phyloP scores from a whole-genome alignment of 2,888 invertebrate species.

The Dasypogon diadema region DNA sequence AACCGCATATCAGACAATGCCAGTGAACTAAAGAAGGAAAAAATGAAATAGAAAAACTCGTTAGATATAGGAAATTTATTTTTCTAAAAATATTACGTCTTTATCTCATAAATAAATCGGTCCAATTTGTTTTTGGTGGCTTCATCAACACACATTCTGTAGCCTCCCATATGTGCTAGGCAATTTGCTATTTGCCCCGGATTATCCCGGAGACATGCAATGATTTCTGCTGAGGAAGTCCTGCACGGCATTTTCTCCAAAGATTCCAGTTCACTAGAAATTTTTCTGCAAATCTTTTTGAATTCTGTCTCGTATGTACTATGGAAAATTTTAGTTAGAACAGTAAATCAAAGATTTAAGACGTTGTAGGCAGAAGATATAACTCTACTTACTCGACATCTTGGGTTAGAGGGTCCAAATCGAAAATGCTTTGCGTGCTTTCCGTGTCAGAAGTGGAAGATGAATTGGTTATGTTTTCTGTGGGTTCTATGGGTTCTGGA shows the following conservation, averaged over 20 bases:
- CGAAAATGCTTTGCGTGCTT: slow-evolving; percentile 11
- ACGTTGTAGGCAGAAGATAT: too few species aligned
- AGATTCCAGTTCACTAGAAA: not conserved
- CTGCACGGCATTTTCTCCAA: not conserved
- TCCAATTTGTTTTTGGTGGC: not conserved
- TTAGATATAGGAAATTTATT: slow-evolving; percentile 1
- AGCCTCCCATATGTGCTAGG: not conserved
- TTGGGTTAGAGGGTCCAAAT: slow-evolving; percentile 1
- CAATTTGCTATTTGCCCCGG: slow-evolving; percentile 7
- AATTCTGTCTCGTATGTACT: not conserved
- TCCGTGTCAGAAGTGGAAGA: not conserved
- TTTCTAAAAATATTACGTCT: slow-evolving; percentile 1
- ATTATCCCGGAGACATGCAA: slow-evolving; percentile 7
- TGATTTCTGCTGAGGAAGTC: not conserved
- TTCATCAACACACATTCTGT: not conserved
- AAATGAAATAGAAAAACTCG: not conserved
- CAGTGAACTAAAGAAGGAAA: not conserved
- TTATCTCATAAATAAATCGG: slow-evolving; percentile 25
- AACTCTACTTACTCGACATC: slow-evolving; percentile 8
- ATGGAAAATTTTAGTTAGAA: not conserved
- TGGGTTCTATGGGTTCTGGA: too few species aligned
- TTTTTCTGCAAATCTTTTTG: not conserved
- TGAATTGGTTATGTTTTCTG: not conserved
- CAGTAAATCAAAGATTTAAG: too few species aligned
- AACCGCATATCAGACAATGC: not conserved